These are phyloP conservation scores for Pygocentrus nattereri DNA, from an alignment of 2,797 vertebrate species.

Conservation along the genomic window DNA sequence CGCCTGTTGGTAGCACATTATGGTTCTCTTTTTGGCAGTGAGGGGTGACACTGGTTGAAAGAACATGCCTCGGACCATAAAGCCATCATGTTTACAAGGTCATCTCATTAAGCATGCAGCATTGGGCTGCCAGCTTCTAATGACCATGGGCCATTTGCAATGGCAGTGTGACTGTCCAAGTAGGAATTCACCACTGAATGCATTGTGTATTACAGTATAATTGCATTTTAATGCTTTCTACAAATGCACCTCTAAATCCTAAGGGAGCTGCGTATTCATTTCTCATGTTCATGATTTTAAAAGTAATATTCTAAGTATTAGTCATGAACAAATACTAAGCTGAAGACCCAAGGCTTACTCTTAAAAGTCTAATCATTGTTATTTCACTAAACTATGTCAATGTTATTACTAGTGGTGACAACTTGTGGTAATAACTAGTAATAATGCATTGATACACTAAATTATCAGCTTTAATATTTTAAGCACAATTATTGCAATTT, in stretches of 20 bases:
- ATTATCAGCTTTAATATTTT: too few species aligned
- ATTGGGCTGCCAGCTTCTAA: slow-evolving; percentile 65
- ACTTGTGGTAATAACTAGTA: too few species aligned
- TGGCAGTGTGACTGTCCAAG: slow-evolving; percentile 49
- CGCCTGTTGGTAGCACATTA: background rate
- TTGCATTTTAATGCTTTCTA: slow-evolving; percentile 5
- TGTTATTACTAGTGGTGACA: background rate
- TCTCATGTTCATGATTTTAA: background rate
- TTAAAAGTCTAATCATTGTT: background rate
- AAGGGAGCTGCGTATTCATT: background rate
- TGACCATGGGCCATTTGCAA: slow-evolving; percentile 65
- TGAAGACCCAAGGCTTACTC: background rate
- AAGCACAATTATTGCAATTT: too few species aligned
- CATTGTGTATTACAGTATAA: background rate
- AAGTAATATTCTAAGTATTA: too few species aligned
- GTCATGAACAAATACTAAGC: background rate
- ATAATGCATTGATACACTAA: too few species aligned
- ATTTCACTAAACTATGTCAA: background rate
- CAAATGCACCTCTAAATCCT: background rate
- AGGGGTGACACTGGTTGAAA: slow-evolving; percentile 40
- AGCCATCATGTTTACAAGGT: slow-evolving; percentile 66
- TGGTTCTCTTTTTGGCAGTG: background rate
- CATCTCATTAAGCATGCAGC: slow-evolving; percentile 63
- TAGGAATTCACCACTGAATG: slow-evolving; percentile 14
- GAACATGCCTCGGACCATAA: slow-evolving; percentile 66